Percentiles rank a stretch among this genome's conserved stretches.
Evolutionary conservation across 2,888 invertebrate genomes (phyloP).

Genomic region (Troides oblongomaculatus): DNA sequence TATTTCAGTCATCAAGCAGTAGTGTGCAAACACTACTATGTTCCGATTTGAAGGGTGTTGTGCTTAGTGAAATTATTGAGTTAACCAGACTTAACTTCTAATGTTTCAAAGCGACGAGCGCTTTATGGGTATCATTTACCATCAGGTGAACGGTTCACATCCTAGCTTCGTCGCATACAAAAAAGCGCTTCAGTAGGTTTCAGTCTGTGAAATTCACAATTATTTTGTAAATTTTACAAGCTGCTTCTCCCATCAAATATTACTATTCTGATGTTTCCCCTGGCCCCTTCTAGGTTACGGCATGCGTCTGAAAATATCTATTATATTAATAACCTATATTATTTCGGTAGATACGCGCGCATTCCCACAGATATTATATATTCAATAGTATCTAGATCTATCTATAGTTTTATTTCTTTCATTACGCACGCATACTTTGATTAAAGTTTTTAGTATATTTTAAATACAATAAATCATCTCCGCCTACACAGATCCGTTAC

Average conservation of each 20-base stretch:
- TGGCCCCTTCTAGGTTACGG: slow-evolving; percentile 13
- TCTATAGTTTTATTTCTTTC: slow-evolving; percentile 2
- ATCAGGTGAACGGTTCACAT: background rate
- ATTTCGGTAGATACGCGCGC: slow-evolving; percentile 22
- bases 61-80: no score
- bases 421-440: slow-evolving; percentile 4
- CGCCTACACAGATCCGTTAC: slow-evolving; percentile 17
- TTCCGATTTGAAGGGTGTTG: no score
- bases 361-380: slow-evolving; percentile 11
- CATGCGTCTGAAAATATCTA: slow-evolving; percentile 8
- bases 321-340: slow-evolving; percentile 13
- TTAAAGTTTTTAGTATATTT: slow-evolving; percentile 14
- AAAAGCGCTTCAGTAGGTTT: no score
- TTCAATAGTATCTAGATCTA: slow-evolving; percentile 1
- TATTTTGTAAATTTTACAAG: no score
- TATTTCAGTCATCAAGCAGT: no score
- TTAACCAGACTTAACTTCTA: no score
- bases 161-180: no score
- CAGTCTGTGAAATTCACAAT: no score
- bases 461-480: slow-evolving; percentile 21
- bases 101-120: no score
- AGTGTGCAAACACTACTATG: no score
- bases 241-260: background rate
- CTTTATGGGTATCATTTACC: no score
- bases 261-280: slow-evolving; percentile 5